Base-by-base conservation (phyloP, 35 echinoderm and acorn worm species). In the Antedon bifida region DNA sequence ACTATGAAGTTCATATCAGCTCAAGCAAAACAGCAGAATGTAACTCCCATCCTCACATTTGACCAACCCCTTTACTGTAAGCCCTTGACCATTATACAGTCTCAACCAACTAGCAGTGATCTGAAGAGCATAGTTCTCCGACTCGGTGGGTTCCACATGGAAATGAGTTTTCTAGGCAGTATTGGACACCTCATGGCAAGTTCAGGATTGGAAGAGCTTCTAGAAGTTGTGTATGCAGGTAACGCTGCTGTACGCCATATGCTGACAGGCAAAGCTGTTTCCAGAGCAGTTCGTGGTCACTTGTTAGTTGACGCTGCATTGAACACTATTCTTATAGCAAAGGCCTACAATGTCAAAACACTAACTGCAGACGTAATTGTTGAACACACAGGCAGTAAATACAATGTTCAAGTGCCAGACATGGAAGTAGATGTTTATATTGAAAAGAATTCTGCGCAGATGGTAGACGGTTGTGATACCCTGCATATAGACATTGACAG, bases 141-240 rank as follows among this genome's bases (percentile, higher is more conserved):
- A 76, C 83, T 84, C 74, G 83, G 83, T 35, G 83, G 83, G 16
- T 76, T 84, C 34, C 83, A 84, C 35, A 84, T 76, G 35, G 31
- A 76, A 76, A 76, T 84, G 83, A 84, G 83, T 34, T 84, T 84
- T 28, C 33, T 83, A 64, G 81, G 81, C 3, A 42, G 36, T 31
- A 83, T 83, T 55, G 81, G 81, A 31, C 33, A 64, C 39, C 28
- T 7, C 11, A 55, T 83, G 81, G 81, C 81, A 17, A 38, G 81
- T 5, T 83, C 36, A 13, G 81, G 35, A 30, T 34, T 83, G 35
- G 5, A 83, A 31, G 81, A 83, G 29, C 5, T 83, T 8, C 81
- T 83, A 30, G 81, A 83, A 56, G 28, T 30, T 28, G 42, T 83
- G 28, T 83, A 83, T 83, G 81, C 81, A 44, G 28, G 33, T 17